Base-by-base conservation (phyloP, 1,140 invertebrate genomes). In the Zaprionus capensis region DNA sequence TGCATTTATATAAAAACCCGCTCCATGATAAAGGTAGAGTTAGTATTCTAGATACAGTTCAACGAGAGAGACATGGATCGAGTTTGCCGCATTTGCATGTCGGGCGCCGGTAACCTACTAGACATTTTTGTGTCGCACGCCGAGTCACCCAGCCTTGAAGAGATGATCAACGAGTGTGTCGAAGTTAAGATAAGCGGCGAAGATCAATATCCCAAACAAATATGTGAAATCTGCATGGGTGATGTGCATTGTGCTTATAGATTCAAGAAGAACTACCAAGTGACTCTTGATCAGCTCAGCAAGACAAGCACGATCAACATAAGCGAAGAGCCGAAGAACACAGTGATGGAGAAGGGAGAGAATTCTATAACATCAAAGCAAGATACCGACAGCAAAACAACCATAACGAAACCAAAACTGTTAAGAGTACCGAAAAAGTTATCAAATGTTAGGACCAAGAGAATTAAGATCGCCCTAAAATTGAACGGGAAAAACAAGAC, bases 81-180 rank as follows among this genome's bases (percentile, higher is more conserved):
- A 22, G 7, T 61, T 61, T 61, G 58, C 14, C 58, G 38, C 20
- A 22, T 44, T 44, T 61, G 58, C 15, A 41, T 61, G 58, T 26
- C 20, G 20, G 24, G 58, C 22, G 20, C 58, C 7, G 58, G 22
- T 5, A 12, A 11, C 4, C 24, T 44, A 14, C 4, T 26, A 9
- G 15, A 61, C 7, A 61, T 61, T 26, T 61, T 44, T 17, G 17
- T 11, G 1, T 2, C 4, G 12, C 4, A 7, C 1, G 26, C 5
- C 14, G 14, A 36, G 5, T 9, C 14, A 44, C 58, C 58, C 58
- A 61, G 58, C 6, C 14, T 61, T 4, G 36, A 26, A 15, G n/a
- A 26, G 1, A 61, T 61, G 58, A 24, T 61, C 15, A 38, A 61
- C 24, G 38, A 26, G 14, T 61, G 22, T 22, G 38, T 61, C 4